These are phyloP conservation scores for Bujurquina vittata DNA, from an alignment of 2,113 vertebrate genomes.

Conservation along the genomic window DNA sequence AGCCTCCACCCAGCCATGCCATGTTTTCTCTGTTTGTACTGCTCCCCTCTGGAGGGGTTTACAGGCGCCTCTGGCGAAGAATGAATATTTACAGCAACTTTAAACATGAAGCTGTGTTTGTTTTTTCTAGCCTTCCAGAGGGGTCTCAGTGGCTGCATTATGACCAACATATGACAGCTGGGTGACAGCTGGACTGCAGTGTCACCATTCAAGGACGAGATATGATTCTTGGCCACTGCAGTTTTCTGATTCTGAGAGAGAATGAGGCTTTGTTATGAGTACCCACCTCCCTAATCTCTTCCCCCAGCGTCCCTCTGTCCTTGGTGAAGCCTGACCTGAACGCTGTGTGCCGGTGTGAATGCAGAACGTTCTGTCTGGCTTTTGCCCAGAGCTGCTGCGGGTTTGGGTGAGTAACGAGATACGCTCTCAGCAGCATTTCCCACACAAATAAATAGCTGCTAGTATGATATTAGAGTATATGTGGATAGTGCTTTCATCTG, in stretches of 20 bases:
- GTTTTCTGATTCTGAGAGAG: neutral
- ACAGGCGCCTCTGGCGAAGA: neutral
- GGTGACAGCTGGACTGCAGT: neutral
- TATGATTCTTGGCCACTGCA: neutral
- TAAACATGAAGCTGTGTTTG: neutral
- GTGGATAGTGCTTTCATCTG: constrained; percentile 26
- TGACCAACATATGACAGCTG: neutral
- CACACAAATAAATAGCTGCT: constrained; percentile 19
- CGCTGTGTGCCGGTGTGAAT: neutral
- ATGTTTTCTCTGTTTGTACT: neutral
- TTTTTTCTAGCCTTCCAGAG: neutral
- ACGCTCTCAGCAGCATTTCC: constrained; percentile 6
- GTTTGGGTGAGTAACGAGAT: constrained; percentile 32
- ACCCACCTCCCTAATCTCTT: neutral
- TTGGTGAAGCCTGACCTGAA: constrained; percentile 29
- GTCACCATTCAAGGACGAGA: neutral
- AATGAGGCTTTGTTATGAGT: neutral
- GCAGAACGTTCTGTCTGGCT: constrained; percentile 12
- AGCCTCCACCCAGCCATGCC: neutral
- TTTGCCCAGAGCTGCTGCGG: neutral
- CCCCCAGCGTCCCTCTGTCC: neutral
- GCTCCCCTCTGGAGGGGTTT: neutral
- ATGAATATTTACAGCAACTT: neutral
- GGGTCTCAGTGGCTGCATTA: neutral
- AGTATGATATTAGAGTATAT: constrained; percentile 14